Percentiles rank a stretch among this genome's conserved stretches.
These are phyloP conservation scores for Drosophila antonietae DNA, from an alignment of 2,888 invertebrate species.

Conservation along the genomic window DNA sequence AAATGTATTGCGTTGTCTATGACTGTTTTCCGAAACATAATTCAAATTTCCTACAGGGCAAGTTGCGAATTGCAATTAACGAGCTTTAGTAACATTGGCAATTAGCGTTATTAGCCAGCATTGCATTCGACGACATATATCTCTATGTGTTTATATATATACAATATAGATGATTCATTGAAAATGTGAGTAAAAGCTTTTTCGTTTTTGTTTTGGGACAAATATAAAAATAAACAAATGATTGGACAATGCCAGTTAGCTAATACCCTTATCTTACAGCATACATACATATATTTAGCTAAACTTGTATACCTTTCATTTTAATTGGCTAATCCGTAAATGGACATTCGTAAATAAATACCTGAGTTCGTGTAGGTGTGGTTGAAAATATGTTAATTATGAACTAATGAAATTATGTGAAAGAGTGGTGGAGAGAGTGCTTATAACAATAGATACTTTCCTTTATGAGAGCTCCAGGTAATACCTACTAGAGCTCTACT, in stretches of 20 bases:
- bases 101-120: slow-evolving; percentile 47
- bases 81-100: slow-evolving; percentile 36
- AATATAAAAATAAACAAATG: slow-evolving; percentile 23
- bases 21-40: neutral
- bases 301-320: slow-evolving; percentile 20
- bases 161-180: slow-evolving; percentile 56
- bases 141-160: too few relatives aligned
- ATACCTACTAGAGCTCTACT: neutral
- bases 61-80: slow-evolving; percentile 44
- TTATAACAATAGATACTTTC: slow-evolving; percentile 31
- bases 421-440: slow-evolving; percentile 8
- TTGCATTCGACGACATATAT: neutral
- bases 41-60: slow-evolving; percentile 11
- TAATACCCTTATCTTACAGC: neutral
- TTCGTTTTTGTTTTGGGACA: slow-evolving; percentile 5
- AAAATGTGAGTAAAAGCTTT: slow-evolving; percentile 37
- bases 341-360: neutral
- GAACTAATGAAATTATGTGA: slow-evolving; percentile 42
- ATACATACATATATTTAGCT: neutral
- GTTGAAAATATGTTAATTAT: slow-evolving; percentile 38
- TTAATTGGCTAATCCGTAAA: neutral
- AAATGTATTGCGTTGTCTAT: neutral
- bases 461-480: neutral
- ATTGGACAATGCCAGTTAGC: slow-evolving; percentile 12
- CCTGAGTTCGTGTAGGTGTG: neutral